phyloP scores from a whole-genome alignment of 2,888 invertebrate genomes.

The Myathropa florea region DNA sequence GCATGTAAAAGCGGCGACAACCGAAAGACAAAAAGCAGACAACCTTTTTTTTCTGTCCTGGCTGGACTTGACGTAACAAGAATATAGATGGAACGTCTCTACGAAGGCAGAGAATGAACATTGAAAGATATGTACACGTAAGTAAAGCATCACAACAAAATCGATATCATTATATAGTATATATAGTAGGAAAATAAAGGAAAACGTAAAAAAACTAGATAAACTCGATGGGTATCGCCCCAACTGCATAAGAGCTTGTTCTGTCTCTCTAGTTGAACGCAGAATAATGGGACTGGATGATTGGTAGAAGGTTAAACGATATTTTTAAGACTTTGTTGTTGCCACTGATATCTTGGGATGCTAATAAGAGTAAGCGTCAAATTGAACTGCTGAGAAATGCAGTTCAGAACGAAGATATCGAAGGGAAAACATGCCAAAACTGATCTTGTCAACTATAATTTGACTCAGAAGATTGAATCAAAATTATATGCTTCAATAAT shows the following conservation, averaged over 20 bases:
- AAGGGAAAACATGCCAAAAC: constrained; percentile 29
- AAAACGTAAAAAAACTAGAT: constrained; percentile 45
- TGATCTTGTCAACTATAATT: constrained; percentile 56
- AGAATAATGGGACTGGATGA: constrained; percentile 27
- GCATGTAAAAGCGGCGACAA: no score
- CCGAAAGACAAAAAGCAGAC: constrained; percentile 17
- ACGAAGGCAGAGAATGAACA: constrained; percentile 39
- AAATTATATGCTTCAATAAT: constrained; percentile 35
- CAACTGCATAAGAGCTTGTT: constrained; percentile 19
- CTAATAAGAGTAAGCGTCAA: constrained; percentile 47
- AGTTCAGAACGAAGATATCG: constrained; percentile 20
- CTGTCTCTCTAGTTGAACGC: constrained; percentile 40
- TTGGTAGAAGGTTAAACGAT: constrained; percentile 62
- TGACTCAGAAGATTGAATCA: constrained; percentile 42
- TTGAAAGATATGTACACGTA: constrained; percentile 42
- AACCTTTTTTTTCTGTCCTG: constrained; percentile 58
- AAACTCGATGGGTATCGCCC: constrained; percentile 58
- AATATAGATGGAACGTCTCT: constrained; percentile 49
- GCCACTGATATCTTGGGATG: constrained; percentile 39
- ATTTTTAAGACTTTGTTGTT: constrained; percentile 46
- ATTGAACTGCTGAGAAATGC: constrained; percentile 5
- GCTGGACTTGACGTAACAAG: constrained; percentile 38
- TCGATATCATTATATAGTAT: constrained; percentile 50
- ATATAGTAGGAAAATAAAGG: constrained; percentile 27
- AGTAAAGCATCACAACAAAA: constrained; percentile 38